Base-by-base conservation (phyloP, 2,113 vertebrate species). In the Mormyrus lacerda region DNA sequence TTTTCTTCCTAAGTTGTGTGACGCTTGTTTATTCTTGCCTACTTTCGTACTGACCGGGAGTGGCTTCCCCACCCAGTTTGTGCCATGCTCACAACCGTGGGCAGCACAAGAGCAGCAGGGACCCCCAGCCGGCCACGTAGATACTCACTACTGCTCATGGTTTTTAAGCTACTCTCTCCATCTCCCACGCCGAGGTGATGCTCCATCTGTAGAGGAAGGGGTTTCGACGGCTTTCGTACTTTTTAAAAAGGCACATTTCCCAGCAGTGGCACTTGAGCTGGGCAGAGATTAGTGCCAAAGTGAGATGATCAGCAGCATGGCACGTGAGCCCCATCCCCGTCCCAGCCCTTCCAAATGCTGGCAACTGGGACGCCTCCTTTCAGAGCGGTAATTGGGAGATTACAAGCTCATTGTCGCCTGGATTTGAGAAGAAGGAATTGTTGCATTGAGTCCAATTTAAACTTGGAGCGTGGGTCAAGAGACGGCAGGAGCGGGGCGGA, bases 341-440 rank as follows among this genome's bases (percentile, higher is more conserved):
- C 47, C 47, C 47, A 27, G 44, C 83, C 83, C 10, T 47, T 50
- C 44, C 50, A 10, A 31, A 15, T 19, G 5, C 69, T 91, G 82
- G 91, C 89, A 50, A 91, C 92, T 91, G 91, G 88, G 27, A 91
- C 91, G 90, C 91, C 91, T 91, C 76, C 79, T 87, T 90, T 88
- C 51, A 31, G 87, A 85, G 89, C 39, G 84, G 92, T 92, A 93
- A 92, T 92, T 91, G 91, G 89, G 87, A 89, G 90, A 93, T 93
- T 89, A 93, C 91, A 88, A 91, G 86, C 92, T 93, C 91, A 88
- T 91, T 91, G 90, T 93, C 85, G 61, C 61, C 45, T 84, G 7
- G 92, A 91, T 91, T 91, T 93, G 88, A 91, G 88, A 45, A 88
- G 89, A 58, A 79, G 83, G 92, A 91, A 88, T 90, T 35, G 90